Evolutionary conservation across 2,797 vertebrate species (phyloP).

Genomic region (Ctenopoma multispine): DNA sequence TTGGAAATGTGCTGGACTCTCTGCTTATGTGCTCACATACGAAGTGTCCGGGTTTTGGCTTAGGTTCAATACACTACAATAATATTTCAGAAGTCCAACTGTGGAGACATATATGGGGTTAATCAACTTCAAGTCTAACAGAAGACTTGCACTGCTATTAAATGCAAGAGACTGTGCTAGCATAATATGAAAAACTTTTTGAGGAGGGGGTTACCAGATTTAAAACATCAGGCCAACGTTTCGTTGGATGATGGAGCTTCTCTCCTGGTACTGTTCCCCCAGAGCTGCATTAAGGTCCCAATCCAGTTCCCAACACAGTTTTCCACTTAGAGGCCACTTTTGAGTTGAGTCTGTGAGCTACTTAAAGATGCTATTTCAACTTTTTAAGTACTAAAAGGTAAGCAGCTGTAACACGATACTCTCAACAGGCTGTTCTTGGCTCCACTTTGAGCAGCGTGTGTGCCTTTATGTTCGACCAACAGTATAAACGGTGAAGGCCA

Average conservation of each 20-base stretch:
- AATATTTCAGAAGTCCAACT: constrained; percentile 30
- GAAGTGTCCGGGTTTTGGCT: constrained; percentile 54
- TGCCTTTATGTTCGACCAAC: constrained; percentile 56
- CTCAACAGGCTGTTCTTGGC: constrained; percentile 68
- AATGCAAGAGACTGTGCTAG: constrained; percentile 13
- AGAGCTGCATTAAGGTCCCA: constrained; percentile 60
- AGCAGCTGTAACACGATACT: constrained; percentile 74
- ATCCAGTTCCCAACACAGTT: constrained; percentile 60
- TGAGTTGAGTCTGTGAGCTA: constrained; percentile 39
- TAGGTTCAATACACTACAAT: constrained; percentile 38
- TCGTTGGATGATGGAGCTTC: constrained; percentile 28
- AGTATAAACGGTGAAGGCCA: constrained; percentile 62
- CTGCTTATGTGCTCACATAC: constrained; percentile 20
- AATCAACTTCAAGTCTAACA: constrained; percentile 18
- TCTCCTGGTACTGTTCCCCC: constrained; percentile 51
- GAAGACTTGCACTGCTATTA: constrained; percentile 16
- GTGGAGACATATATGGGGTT: background rate
- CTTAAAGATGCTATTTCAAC: constrained; percentile 69
- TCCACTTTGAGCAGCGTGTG: constrained; percentile 35
- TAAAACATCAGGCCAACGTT: background rate
- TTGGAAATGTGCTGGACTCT: constrained; percentile 34
- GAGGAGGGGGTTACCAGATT: constrained; percentile 9
- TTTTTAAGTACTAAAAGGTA: constrained; percentile 65
- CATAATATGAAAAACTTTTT: background rate
- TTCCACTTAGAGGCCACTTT: constrained; percentile 65